These are phyloP conservation scores for Eurystomus glaucurus DNA, from an alignment of 2,797 vertebrate species.

Conservation along the genomic window DNA sequence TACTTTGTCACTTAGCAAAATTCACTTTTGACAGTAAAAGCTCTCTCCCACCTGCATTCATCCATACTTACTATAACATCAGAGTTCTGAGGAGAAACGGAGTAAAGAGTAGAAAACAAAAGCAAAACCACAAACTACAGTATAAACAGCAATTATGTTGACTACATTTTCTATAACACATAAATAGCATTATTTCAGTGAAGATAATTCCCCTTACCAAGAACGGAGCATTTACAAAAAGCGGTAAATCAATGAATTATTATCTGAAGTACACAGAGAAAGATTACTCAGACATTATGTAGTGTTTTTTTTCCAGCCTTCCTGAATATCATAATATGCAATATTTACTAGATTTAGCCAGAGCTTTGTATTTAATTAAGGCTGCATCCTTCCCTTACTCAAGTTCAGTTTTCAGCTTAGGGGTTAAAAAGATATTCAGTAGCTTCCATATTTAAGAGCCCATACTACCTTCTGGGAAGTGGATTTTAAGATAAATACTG, in stretches of 20 bases:
- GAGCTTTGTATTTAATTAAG: background rate
- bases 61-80: background rate
- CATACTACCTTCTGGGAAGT: background rate
- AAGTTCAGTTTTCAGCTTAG: background rate
- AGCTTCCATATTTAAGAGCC: background rate
- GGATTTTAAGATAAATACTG: constrained; percentile 43
- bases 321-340: background rate
- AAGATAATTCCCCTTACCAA: background rate
- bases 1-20: background rate
- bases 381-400: background rate
- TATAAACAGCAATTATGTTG: background rate
- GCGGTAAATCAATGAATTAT: background rate
- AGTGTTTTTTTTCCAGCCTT: background rate
- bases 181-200: background rate
- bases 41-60: background rate
- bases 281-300: background rate
- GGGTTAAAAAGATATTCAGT: background rate
- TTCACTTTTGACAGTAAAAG: background rate
- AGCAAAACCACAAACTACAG: background rate
- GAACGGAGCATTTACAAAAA: background rate
- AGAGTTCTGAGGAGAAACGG: background rate
- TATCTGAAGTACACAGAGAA: background rate
- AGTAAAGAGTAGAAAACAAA: background rate
- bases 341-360: background rate
- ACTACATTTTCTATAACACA: background rate